Evolutionary conservation across 2,113 vertebrate genomes (phyloP).

Genomic region (Hippocampus guttulatus): DNA sequence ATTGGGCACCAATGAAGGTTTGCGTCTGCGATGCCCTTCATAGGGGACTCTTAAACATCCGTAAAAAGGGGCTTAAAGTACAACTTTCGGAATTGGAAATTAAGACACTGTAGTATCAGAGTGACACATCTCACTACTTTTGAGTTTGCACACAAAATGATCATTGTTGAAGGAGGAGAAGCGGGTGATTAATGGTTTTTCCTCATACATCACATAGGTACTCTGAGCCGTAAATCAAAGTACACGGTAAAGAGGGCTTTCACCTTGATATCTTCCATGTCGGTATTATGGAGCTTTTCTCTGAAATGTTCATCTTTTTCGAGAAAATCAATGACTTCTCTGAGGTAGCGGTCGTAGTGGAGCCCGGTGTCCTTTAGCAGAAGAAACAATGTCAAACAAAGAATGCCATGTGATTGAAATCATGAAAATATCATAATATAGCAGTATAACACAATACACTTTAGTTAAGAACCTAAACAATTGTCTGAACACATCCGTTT

Average conservation of each 20-base stretch:
- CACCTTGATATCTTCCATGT: constrained; percentile 98
- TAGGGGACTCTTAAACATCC: too few species aligned
- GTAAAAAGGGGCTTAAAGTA: too few species aligned
- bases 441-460: not conserved
- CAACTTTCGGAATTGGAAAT: too few species aligned
- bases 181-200: not conserved
- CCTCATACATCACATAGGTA: not conserved
- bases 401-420: not conserved
- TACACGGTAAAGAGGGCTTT: not conserved
- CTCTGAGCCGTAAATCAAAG: not conserved
- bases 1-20: too few species aligned
- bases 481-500: not conserved
- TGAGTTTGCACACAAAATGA: not conserved
- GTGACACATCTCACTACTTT: not conserved
- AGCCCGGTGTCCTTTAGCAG: constrained; percentile 88
- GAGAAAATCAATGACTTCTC: constrained; percentile 95
- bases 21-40: too few species aligned
- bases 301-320: constrained; percentile 97
- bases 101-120: too few species aligned
- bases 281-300: constrained; percentile 95
- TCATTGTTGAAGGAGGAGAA: not conserved
- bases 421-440: not conserved
- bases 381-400: constrained; percentile 1
- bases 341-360: constrained; percentile 96
- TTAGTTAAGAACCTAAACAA: not conserved